Conservation (phyloP, 2,113 vertebrate species). For the Mola mola region DNA sequence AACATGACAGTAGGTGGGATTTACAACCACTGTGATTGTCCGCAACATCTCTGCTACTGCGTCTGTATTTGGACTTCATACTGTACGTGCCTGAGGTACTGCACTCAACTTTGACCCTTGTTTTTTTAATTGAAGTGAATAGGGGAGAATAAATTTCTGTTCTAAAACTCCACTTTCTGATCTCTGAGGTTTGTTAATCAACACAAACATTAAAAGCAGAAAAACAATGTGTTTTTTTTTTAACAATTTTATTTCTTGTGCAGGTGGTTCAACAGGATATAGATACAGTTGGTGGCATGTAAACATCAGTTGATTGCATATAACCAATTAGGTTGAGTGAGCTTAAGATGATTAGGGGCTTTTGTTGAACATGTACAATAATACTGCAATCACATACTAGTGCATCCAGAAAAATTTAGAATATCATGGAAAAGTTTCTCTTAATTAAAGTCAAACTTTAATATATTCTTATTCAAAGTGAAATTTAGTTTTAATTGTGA, state of each 20-base stretch:
- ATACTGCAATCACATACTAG: slow-evolving; percentile 21
- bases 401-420: too few species aligned
- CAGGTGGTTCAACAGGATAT: slow-evolving; percentile 74
- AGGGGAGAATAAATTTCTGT: slow-evolving; percentile 6
- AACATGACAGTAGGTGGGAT: too few species aligned
- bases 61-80: slow-evolving; percentile 35
- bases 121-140: slow-evolving; percentile 43
- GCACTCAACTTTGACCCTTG: slow-evolving; percentile 40
- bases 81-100: slow-evolving; percentile 59
- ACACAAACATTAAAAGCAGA: slow-evolving; percentile 60
- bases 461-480: too few species aligned
- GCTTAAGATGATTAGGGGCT: slow-evolving; percentile 23
- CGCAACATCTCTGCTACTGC: slow-evolving; percentile 27
- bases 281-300: slow-evolving; percentile 62
- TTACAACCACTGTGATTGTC: too few species aligned
- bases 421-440: too few species aligned
- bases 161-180: slow-evolving; percentile 10
- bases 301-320: slow-evolving; percentile 69
- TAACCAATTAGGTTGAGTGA: slow-evolving; percentile 34
- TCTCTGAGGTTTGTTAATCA: slow-evolving; percentile 24
- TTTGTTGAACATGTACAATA: slow-evolving; percentile 35
- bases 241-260: slow-evolving; percentile 71
- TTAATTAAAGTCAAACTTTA: too few species aligned
- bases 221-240: slow-evolving; percentile 13
- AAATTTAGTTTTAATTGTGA: too few species aligned